Evolutionary conservation across 2,888 invertebrate genomes (phyloP).

Genomic region (Muscina levida): DNA sequence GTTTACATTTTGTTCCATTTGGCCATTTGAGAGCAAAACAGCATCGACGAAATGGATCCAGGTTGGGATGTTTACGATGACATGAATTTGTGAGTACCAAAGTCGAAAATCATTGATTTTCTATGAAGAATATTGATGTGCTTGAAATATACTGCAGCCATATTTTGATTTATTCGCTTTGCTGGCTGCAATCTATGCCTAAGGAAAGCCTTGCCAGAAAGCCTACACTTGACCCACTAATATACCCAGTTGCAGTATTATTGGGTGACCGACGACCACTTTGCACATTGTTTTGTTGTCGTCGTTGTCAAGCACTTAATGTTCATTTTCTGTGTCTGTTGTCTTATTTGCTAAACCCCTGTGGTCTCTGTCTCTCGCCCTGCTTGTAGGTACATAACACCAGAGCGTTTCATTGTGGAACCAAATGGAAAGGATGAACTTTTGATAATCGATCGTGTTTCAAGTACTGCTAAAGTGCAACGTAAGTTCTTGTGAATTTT

Average conservation of each 20-base stretch:
- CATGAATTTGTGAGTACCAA: conserved; percentile 85
- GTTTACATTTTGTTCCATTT: too few relatives aligned
- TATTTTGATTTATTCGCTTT: too few relatives aligned
- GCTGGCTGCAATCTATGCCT: neutral
- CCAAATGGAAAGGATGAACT: conserved; percentile 88
- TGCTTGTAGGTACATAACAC: conserved; percentile 87
- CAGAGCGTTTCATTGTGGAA: conserved; percentile 93
- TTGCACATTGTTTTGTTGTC: conserved; percentile 15
- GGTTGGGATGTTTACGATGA: conserved; percentile 83
- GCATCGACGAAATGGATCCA: conserved; percentile 67
- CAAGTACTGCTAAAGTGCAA: conserved; percentile 86
- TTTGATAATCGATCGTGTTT: conserved; percentile 91
- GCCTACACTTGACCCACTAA: conserved; percentile 56
- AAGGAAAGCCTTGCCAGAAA: neutral
- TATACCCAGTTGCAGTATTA: neutral
- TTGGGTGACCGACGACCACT: conserved; percentile 14
- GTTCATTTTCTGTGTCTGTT: conserved; percentile 34
- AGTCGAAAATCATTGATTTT: conserved; percentile 36
- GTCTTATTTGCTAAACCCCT: neutral
- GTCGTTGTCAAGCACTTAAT: conserved; percentile 27
- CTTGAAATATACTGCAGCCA: neutral
- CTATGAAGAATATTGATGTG: neutral
- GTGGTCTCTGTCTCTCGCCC: conserved; percentile 5
- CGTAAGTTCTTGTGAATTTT: conserved; percentile 80
- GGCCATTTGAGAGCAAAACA: too few relatives aligned